A percentile compares a stretch with the other conserved stretches of the same genome.
Conservation (phyloP, 2,797 vertebrate genomes). For the Lophotriccus pileatus region DNA sequence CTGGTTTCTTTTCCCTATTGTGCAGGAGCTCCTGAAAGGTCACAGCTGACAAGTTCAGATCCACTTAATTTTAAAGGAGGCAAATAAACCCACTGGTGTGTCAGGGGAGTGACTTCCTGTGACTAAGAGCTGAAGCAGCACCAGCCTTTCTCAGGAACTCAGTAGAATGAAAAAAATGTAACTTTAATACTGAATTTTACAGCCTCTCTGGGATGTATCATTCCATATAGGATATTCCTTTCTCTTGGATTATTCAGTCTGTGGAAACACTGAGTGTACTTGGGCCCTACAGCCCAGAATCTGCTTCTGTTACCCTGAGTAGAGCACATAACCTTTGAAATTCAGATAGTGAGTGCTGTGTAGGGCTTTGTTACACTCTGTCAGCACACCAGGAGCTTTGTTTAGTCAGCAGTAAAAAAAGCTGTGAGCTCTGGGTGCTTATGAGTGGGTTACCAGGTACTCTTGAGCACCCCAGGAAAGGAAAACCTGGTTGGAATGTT, state of each 20-base stretch:
- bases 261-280: neutral
- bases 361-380: neutral
- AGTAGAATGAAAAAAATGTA: neutral
- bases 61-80: neutral
- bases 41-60: slow-evolving; percentile 11
- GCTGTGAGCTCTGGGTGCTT: neutral
- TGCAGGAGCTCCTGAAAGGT: slow-evolving; percentile 36
- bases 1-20: neutral
- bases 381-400: neutral
- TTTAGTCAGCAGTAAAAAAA: neutral
- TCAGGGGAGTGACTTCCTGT: slow-evolving; percentile 41
- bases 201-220: neutral
- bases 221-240: neutral
- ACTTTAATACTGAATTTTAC: neutral
- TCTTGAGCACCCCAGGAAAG: neutral
- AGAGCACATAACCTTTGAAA: neutral
- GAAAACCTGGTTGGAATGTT: neutral
- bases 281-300: neutral
- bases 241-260: neutral
- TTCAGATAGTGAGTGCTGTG: neutral
- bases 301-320: neutral
- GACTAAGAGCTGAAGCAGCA: slow-evolving; percentile 22
- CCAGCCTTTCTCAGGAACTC: neutral
- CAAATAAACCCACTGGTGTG: neutral
- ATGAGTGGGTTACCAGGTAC: neutral